These are phyloP conservation scores for Drosophila limbata DNA, from an alignment of 2,888 invertebrate species.

Conservation along the genomic window DNA sequence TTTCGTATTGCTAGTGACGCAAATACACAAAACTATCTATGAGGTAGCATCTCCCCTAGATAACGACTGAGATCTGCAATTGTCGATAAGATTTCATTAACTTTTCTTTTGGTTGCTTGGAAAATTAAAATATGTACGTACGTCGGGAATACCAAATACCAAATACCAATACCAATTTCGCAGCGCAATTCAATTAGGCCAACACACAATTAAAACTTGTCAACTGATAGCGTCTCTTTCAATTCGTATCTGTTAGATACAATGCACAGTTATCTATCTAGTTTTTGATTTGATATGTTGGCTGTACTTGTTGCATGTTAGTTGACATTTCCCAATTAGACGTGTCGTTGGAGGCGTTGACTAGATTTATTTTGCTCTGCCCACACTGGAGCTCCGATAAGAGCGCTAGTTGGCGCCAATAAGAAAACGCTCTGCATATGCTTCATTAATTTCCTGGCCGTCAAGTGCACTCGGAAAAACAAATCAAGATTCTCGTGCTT, in stretches of 20 bases:
- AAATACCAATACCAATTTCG: conserved; percentile 20
- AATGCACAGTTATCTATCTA: conserved; percentile 56
- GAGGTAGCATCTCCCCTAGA: conserved; percentile 54
- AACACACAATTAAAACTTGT: conserved; percentile 81
- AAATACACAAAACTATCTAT: conserved; percentile 61
- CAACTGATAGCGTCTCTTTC: conserved; percentile 44
- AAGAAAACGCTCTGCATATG: conserved; percentile 23
- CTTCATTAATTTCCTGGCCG: conserved; percentile 42
- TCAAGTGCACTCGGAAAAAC: no score
- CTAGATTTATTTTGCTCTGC: conserved; percentile 6
- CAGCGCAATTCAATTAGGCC: conserved; percentile 78
- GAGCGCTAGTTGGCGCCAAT: conserved; percentile 51
- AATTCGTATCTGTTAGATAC: conserved; percentile 58
- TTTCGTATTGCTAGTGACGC: conserved; percentile 54
- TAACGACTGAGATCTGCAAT: conserved; percentile 31
- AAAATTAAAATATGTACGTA: conserved; percentile 72
- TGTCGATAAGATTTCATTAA: conserved; percentile 30
- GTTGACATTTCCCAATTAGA: conserved; percentile 77
- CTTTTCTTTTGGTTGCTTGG: neutral
- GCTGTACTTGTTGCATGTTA: neutral
- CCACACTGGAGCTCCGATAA: conserved; percentile 22
- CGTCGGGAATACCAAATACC: conserved; percentile 19
- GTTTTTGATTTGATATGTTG: conserved; percentile 41
- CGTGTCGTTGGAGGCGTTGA: conserved; percentile 60
- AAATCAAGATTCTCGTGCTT: no score